phyloP scores from a whole-genome alignment of 2,888 invertebrate species.

The Tetropium fuscum region DNA sequence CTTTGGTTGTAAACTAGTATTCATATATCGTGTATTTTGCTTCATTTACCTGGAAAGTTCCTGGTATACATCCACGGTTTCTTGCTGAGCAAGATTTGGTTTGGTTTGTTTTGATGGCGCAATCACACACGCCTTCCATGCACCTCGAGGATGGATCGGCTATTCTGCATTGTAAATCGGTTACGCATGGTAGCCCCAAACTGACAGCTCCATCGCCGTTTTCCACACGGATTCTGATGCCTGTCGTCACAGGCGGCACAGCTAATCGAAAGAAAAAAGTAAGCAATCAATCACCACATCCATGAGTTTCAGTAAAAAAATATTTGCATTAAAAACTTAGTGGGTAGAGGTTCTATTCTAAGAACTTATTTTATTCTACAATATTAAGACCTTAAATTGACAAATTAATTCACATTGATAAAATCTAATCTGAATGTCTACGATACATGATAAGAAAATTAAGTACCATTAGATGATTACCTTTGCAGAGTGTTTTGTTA shows the following conservation, averaged over 20 bases:
- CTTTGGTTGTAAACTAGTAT: not conserved
- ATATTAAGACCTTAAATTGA: too few species aligned
- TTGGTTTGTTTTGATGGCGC: conserved; percentile 71
- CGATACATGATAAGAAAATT: too few species aligned
- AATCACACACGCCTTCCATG: conserved; percentile 82
- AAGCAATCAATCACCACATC: not conserved
- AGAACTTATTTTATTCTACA: too few species aligned
- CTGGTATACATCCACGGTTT: conserved; percentile 83
- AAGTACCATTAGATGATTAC: too few species aligned
- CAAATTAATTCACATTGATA: too few species aligned
- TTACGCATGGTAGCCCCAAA: conserved; percentile 80
- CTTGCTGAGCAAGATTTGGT: conserved; percentile 77
- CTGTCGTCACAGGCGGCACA: conserved; percentile 53
- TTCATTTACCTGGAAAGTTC: conserved; percentile 84
- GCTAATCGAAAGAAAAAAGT: conserved; percentile 40
- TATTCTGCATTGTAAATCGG: conserved; percentile 82
- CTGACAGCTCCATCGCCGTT: conserved; percentile 73
- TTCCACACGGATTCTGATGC: conserved; percentile 61
- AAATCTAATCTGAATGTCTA: too few species aligned
- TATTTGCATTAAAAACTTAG: too few species aligned
- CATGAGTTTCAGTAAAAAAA: too few species aligned
- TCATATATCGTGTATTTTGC: too few species aligned
- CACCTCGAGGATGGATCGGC: conserved; percentile 85
- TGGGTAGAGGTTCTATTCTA: too few species aligned
- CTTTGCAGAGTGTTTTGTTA: too few species aligned